Evolutionary conservation across 2,113 vertebrate species (phyloP), one percentile per base, ranked within the genome.

Genomic region (Myocastor coypus): DNA sequence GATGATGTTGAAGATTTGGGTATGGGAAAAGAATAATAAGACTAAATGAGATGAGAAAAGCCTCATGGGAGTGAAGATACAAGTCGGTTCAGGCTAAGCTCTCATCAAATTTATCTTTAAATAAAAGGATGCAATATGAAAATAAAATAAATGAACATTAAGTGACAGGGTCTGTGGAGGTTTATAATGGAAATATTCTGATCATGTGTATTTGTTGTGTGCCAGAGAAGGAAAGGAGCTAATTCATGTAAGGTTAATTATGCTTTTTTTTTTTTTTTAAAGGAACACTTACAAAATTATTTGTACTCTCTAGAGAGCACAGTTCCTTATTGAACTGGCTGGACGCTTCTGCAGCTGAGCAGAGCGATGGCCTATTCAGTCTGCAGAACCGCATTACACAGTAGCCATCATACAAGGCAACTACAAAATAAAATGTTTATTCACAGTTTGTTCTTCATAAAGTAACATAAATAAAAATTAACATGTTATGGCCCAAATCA

Each of bases 381-480:
- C 94, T 93, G 13, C 52, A 71, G 87, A 86, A 50, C 0, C 61
- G 16, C 14, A 16, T 87, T 95, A 91, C 84, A 94, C 59, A 91
- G 34, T 68, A 66, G n/a, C 37, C 55, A 52, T 78, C 10, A n/a
- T 37, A 14, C 78, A 30, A 92, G 69, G 68, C 20, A 75, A 57
- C 86, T 32, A 71, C 57, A 66, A 92, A 59, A 90, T 92, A 78
- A 94, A 86, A 78, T n/a, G 75, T 37, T 40, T 95, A 17, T 63
- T 59, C 63, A 92, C 84, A 20, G 3, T 57, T 61, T 94, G 85
- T 88, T 64, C 10, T 92, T 89, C 40, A 5, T 75, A 30, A n/a
- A 9, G 71, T 73, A 68, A 88, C 88, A 84, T 2, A 94, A 87
- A 84, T 96, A 4, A 61, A 81, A 90, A 89, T 63, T 82, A 95